phyloP scores from a whole-genome alignment of 1,140 invertebrate genomes.

The Dufourea novaeangliae region DNA sequence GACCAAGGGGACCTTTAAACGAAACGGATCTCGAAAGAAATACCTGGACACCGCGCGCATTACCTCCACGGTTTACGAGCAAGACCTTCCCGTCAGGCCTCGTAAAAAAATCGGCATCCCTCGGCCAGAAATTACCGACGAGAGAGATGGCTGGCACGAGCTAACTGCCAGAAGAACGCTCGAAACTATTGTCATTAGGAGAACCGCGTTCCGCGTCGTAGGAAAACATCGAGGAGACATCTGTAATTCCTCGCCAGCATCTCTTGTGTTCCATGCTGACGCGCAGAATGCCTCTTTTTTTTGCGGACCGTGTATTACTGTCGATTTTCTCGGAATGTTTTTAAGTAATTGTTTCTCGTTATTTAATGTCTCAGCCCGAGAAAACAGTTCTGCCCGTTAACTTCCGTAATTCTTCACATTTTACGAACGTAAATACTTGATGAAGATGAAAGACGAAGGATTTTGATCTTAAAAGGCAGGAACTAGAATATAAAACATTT shows the following conservation, averaged over 20 bases:
- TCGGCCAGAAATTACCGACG: conserved; percentile 21
- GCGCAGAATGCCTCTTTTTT: not conserved
- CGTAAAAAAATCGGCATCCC: conserved; percentile 27
- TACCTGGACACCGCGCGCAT: conserved; percentile 5
- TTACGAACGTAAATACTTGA: too few relatives aligned
- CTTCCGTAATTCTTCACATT: not conserved
- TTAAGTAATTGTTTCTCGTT: conserved; percentile 14
- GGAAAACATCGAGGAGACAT: conserved; percentile 35
- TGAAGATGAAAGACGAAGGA: too few relatives aligned
- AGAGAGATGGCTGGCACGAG: conserved; percentile 49
- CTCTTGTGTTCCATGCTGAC: not conserved
- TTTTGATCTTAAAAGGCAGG: too few relatives aligned
- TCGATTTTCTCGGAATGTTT: not conserved
- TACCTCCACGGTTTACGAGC: conserved; percentile 46
- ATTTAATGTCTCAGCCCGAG: not conserved
- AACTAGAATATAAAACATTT: too few relatives aligned
- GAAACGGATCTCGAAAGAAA: conserved; percentile 20
- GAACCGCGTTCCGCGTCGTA: not conserved
- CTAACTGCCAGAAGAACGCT: conserved; percentile 38
- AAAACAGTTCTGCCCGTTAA: not conserved
- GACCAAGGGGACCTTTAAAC: not conserved
- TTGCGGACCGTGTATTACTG: not conserved
- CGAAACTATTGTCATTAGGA: conserved; percentile 40
- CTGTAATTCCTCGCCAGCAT: conserved; percentile 30
- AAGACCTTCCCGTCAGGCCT: not conserved